A percentile compares a stretch with the other conserved stretches of the same genome.
These are phyloP conservation scores for Hylomyscus alleni DNA, from an alignment of 2,797 vertebrate species.

Conservation along the genomic window DNA sequence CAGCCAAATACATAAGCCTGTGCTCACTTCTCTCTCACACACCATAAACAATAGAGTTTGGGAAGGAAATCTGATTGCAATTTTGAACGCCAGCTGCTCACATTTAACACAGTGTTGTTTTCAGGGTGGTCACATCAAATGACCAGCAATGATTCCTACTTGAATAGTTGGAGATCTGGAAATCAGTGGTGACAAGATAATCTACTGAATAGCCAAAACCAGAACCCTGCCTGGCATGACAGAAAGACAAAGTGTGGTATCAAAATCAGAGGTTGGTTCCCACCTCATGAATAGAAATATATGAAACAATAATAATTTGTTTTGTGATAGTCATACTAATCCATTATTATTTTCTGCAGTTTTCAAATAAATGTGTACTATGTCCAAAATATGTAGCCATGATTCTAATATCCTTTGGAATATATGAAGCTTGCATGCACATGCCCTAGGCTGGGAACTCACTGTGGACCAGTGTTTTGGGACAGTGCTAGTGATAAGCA, in stretches of 20 bases:
- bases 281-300: background rate
- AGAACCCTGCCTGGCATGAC: background rate
- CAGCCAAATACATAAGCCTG: background rate
- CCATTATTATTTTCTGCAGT: background rate
- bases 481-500: background rate
- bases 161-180: constrained; percentile 26
- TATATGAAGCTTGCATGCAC: background rate
- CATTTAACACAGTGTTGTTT: constrained; percentile 48
- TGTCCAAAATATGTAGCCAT: background rate
- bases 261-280: accelerated
- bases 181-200: constrained; percentile 56
- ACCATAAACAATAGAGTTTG: background rate
- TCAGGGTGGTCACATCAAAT: constrained; percentile 56
- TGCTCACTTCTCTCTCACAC: background rate
- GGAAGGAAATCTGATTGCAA: constrained; percentile 22
- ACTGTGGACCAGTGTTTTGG: accelerated
- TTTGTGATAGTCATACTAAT: background rate
- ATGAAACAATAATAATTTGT: background rate
- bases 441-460: background rate
- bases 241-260: background rate
- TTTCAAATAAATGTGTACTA: background rate
- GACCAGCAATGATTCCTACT: background rate
- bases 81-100: constrained; percentile 61
- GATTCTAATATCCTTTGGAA: background rate
- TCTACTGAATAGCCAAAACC: background rate